These are phyloP conservation scores for Lomographa bimaculata DNA, from an alignment of 2,888 invertebrate species.

Conservation along the genomic window DNA sequence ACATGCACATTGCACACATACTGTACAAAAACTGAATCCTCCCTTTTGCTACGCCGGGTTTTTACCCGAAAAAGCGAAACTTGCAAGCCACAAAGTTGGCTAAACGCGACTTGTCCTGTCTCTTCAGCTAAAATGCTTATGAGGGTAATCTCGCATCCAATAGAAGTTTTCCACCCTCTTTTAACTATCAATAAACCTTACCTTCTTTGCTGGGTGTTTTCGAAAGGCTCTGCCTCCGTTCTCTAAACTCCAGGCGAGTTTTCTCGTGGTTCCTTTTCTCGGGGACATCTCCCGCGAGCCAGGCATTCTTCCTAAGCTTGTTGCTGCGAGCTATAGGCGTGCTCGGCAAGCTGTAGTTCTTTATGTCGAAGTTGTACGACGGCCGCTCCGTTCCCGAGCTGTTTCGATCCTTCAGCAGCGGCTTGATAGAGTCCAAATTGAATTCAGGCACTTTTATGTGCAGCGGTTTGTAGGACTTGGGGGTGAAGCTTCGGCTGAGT, in stretches of 20 bases:
- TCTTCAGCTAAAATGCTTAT: too few species aligned
- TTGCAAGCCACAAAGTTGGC: too few species aligned
- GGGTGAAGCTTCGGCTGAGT: constrained; percentile 72
- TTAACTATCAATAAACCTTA: too few species aligned
- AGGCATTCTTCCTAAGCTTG: constrained; percentile 79
- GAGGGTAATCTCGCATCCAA: too few species aligned
- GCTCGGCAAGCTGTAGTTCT: constrained; percentile 74
- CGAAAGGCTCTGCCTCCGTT: constrained; percentile 9
- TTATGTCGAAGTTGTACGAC: constrained; percentile 76
- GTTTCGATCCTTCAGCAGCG: constrained; percentile 57
- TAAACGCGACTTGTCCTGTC: too few species aligned
- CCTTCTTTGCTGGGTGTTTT: constrained; percentile 40
- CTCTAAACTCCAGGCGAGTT: too few species aligned
- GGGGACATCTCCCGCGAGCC: constrained; percentile 74
- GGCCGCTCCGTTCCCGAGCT: constrained; percentile 47
- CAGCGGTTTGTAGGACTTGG: constrained; percentile 73
- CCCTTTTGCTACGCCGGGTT: too few species aligned
- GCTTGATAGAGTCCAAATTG: constrained; percentile 66
- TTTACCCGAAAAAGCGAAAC: too few species aligned
- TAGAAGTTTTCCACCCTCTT: too few species aligned
- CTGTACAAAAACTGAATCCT: too few species aligned
- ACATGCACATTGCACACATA: too few species aligned
- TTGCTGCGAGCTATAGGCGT: constrained; percentile 82
- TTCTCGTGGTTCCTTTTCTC: too few species aligned
- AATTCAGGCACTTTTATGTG: constrained; percentile 75